A percentile compares a stretch with the other conserved stretches of the same genome.
Conservation (phyloP, 1,140 invertebrate species). For the Microplitis mediator region DNA sequence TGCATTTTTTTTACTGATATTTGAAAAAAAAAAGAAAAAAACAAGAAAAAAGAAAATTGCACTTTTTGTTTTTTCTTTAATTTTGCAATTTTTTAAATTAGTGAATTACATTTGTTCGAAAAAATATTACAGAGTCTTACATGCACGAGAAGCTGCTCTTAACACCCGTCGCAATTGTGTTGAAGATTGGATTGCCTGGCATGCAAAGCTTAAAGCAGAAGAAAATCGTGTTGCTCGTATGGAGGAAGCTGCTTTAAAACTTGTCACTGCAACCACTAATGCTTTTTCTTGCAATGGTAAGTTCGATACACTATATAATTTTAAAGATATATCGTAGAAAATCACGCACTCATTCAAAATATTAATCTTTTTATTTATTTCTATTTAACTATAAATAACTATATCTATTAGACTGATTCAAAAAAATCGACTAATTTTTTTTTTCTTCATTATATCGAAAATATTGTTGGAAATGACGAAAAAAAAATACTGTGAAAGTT, state of each 20-base stretch:
- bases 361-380: too few species aligned
- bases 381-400: too few species aligned
- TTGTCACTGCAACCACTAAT: conserved; percentile 54
- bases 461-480: too few species aligned
- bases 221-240: conserved; percentile 57
- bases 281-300: conserved; percentile 55
- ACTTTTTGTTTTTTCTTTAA: background rate
- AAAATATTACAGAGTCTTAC: conserved; percentile 48
- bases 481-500: too few species aligned
- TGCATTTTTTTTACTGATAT: too few species aligned
- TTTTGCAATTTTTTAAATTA: background rate
- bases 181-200: conserved; percentile 60
- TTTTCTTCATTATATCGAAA: too few species aligned
- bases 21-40: too few species aligned
- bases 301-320: background rate
- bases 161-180: conserved; percentile 57
- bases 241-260: conserved; percentile 57
- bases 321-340: too few species aligned
- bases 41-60: background rate
- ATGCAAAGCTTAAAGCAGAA: conserved; percentile 54
- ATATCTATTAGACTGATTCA: too few species aligned
- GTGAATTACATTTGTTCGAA: background rate
- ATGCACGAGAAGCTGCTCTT: conserved; percentile 56
- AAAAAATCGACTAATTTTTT: too few species aligned
- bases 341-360: too few species aligned